Evolutionary conservation across 2,888 invertebrate genomes (phyloP).

Genomic region (Lasioglossum leucozonium): DNA sequence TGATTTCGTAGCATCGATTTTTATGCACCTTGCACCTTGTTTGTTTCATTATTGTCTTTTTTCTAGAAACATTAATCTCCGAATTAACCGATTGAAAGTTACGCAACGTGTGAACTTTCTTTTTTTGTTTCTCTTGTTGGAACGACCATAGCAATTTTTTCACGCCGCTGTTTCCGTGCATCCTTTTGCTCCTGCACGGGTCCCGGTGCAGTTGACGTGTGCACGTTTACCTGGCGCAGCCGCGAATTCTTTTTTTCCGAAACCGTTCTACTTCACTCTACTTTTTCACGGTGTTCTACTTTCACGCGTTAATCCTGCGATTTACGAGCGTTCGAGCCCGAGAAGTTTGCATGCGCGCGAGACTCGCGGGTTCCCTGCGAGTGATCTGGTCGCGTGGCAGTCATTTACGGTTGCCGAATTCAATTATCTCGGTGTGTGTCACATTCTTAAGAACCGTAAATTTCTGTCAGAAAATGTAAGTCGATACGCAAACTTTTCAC

Average conservation of each 20-base stretch:
- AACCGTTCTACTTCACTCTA: slow-evolving; percentile 44
- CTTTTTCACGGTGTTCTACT: slow-evolving; percentile 43
- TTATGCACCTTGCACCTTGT: background rate
- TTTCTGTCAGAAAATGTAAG: too few species aligned
- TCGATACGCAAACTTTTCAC: too few species aligned
- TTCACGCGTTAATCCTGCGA: slow-evolving; percentile 53
- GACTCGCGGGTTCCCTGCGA: background rate
- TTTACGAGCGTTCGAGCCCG: slow-evolving; percentile 43
- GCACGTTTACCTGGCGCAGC: slow-evolving; percentile 30
- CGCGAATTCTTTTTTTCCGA: slow-evolving; percentile 36
- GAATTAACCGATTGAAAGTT: background rate
- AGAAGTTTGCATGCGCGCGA: slow-evolving; percentile 11
- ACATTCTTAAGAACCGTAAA: too few species aligned
- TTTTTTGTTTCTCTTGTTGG: background rate
- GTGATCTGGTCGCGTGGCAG: background rate
- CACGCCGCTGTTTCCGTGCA: background rate
- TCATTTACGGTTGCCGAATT: background rate
- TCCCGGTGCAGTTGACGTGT: background rate
- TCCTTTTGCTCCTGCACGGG: background rate
- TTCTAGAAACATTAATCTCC: background rate
- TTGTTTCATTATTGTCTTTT: background rate
- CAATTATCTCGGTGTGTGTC: too few species aligned
- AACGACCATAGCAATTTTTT: background rate
- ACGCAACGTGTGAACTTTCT: background rate
- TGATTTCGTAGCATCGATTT: background rate